A percentile compares a stretch with the other conserved stretches of the same genome.
Evolutionary conservation across 2,113 vertebrate species (phyloP).

Genomic region (Rhinichthys klamathensis): DNA sequence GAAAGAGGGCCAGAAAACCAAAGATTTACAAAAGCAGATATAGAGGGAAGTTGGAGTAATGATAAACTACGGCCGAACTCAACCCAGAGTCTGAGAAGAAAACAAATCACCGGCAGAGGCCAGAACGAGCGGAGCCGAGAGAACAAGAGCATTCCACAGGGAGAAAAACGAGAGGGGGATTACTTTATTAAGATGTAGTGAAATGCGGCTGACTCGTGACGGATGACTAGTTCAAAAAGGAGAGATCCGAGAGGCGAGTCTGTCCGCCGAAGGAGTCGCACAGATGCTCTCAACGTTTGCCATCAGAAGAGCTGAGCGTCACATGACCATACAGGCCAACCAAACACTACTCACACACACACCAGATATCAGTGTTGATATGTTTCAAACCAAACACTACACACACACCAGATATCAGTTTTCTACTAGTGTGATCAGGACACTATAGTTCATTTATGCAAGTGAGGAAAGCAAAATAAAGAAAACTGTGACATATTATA

Average conservation of each 20-base stretch:
- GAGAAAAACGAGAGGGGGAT: slow-evolving; percentile 75
- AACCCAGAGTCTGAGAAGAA: slow-evolving; percentile 75
- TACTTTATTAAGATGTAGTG: slow-evolving; percentile 82
- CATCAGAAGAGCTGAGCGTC: no score
- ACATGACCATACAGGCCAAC: no score
- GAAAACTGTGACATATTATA: no score
- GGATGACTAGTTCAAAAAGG: slow-evolving; percentile 72
- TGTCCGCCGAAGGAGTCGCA: slow-evolving; percentile 67
- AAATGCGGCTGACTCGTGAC: slow-evolving; percentile 76
- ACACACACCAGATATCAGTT: no score
- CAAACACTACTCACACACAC: no score
- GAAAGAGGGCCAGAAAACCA: background rate
- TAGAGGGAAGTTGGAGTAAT: slow-evolving; percentile 72
- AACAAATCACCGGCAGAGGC: slow-evolving; percentile 75
- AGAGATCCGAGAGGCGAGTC: slow-evolving; percentile 69
- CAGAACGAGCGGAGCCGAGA: slow-evolving; percentile 72
- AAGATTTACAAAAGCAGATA: slow-evolving; percentile 35
- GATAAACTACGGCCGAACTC: slow-evolving; percentile 75
- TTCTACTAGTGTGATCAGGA: no score
- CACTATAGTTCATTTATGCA: no score
- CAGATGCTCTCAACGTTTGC: slow-evolving; percentile 69
- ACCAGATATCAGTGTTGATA: no score
- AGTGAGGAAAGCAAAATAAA: no score
- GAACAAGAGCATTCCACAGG: slow-evolving; percentile 81
- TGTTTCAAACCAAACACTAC: no score